Evolutionary conservation across 2,888 invertebrate species (phyloP).

Genomic region (Cenopis cana): DNA sequence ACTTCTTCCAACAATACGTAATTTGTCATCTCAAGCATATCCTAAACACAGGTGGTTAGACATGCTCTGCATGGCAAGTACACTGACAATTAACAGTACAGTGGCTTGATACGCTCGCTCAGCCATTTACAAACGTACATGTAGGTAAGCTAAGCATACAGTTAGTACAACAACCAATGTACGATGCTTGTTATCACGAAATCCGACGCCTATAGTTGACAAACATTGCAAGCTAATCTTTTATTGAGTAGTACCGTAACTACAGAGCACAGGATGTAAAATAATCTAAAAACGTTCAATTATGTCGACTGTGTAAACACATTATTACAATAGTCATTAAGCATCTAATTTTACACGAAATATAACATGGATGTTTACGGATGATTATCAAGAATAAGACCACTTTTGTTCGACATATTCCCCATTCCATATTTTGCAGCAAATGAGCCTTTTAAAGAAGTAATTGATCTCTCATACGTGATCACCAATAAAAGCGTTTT

Average conservation of each 20-base stretch:
- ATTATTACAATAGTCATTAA: no score
- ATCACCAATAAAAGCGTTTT: no score
- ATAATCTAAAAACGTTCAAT: no score
- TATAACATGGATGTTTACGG: no score
- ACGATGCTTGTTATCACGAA: not conserved
- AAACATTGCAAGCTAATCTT: not conserved
- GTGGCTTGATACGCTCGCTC: slow-evolving; percentile 7
- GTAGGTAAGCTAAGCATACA: not conserved
- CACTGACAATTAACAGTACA: slow-evolving; percentile 34
- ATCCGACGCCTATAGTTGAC: not conserved
- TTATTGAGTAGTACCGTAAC: not conserved
- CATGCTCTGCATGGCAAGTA: slow-evolving; percentile 37
- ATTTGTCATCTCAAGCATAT: slow-evolving; percentile 43
- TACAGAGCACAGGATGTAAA: not conserved
- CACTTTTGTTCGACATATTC: no score
- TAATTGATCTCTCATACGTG: no score
- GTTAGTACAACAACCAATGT: no score
- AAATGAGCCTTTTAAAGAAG: no score
- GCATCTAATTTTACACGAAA: no score
- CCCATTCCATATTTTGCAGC: no score
- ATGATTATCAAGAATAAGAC: no score
- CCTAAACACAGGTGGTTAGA: slow-evolving; percentile 34
- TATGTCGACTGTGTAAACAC: no score
- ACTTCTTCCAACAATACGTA: slow-evolving; percentile 18
- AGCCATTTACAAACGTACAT: not conserved